Base-by-base conservation (phyloP, 2,113 vertebrate species). In the Apus apus region DNA sequence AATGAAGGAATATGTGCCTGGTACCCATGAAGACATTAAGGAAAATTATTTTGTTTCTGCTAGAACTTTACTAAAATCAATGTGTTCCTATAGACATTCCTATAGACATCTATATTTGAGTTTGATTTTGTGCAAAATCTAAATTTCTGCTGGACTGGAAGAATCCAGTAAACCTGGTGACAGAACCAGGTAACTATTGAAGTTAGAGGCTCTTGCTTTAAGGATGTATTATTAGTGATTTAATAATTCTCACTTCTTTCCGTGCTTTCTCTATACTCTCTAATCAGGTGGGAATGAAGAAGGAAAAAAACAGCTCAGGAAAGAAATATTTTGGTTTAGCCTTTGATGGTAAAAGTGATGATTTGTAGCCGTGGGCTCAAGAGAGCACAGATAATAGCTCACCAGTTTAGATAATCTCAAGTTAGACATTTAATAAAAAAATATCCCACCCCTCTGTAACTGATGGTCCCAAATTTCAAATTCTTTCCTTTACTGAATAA, bases 1-100 rank as follows among this genome's bases (percentile, higher is more conserved):
- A 73, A 3, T 62, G 13, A 64, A 66, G 62, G 15, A 64, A 76
- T 66, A 71, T 1, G 26, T 25, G 7, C 2, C 15, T 82, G 32
- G 1, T 3, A 81, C 1, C 5, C 53, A 22, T 14, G 5, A 67
- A 6, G 2, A 8, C 3, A 74, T 19, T 4, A 54, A 61, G 6
- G 21, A 57, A n/a, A 77, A 89, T 1, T 5, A 15, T 2, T 34
- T 16, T 21, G 0, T 16, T 34, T n/a, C 1, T 3, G 0, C 58
- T 46, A 43, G 5, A 51, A 58, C 53, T 78, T 66, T 65, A 6
- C 9, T 85, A 38, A 58, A 67, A 48, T 22, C 8, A 22, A 1
- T 30, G 15, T 71, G 5, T 27, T 77, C 36, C 4, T 25, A 4
- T 16, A 34, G 8, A 18, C 82, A 30, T 48, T 60, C 64, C 9